A percentile compares a stretch with the other conserved stretches of the same genome.
Conservation (phyloP, 2,113 vertebrate species). For the Daubentonia madagascariensis region DNA sequence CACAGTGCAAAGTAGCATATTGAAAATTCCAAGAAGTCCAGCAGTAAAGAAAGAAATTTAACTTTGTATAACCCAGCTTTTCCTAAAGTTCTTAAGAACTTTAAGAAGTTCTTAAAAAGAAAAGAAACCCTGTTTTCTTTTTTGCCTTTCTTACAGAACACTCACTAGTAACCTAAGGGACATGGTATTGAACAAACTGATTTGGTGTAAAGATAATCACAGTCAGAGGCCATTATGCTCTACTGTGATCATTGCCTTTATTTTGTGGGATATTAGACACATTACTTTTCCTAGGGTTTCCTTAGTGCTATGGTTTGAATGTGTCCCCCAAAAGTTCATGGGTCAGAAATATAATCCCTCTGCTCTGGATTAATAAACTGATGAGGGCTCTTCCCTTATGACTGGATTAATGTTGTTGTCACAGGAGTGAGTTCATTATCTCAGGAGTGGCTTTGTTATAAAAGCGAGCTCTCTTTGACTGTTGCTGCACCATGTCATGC, state of each 20-base stretch:
- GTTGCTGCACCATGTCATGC: neutral
- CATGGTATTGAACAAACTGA: neutral
- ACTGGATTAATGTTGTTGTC: neutral
- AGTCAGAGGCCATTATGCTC: neutral
- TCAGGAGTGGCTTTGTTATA: neutral
- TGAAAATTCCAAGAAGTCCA: neutral
- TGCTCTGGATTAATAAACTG: neutral
- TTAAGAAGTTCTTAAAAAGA: no score
- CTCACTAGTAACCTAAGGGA: neutral
- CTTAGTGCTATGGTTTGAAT: neutral
- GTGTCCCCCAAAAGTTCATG: neutral
- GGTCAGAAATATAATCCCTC: neutral
- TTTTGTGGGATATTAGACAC: neutral
- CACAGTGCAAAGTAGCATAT: no score
- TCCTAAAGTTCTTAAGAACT: neutral
- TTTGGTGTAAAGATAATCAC: neutral
- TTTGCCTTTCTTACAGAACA: neutral
- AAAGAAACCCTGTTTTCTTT: neutral
- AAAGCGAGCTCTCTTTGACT: neutral
- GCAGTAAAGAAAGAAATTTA: neutral
- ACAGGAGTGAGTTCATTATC: neutral
- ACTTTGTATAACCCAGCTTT: neutral
- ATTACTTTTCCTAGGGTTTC: neutral
- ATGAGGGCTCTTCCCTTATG: neutral
- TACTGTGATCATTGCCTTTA: neutral